A percentile compares a stretch with the other conserved stretches of the same genome.
Conservation (phyloP, 2,797 vertebrate species). For the Chloroceryle inda region DNA sequence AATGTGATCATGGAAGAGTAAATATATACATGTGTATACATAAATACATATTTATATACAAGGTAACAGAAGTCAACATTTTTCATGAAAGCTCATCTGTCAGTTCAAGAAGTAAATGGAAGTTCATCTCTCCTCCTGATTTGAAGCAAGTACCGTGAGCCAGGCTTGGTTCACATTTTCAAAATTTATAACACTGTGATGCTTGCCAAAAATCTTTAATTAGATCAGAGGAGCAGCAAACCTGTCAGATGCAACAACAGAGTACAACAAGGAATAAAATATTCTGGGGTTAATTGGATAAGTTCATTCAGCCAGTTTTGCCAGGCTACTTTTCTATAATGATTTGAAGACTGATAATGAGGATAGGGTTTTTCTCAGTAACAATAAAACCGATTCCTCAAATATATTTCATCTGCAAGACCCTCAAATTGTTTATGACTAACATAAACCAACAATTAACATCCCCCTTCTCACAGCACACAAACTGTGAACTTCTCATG, state of each 20-base stretch:
- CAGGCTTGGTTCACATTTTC: slow-evolving; percentile 62
- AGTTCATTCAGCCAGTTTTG: slow-evolving; percentile 73
- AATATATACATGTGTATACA: not conserved
- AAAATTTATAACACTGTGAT: slow-evolving; percentile 47
- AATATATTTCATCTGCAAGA: slow-evolving; percentile 16
- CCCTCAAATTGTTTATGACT: not conserved
- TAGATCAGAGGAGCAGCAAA: slow-evolving; percentile 65
- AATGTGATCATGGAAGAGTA: not conserved
- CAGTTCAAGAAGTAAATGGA: slow-evolving; percentile 45
- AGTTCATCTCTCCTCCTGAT: slow-evolving; percentile 49
- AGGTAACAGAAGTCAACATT: not conserved
- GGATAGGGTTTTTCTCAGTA: slow-evolving; percentile 44
- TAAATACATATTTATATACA: not conserved
- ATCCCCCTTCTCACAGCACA: not conserved
- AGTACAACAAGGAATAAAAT: slow-evolving; percentile 71
- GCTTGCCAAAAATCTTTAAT: slow-evolving; percentile 72
- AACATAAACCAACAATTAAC: slow-evolving; percentile 7
- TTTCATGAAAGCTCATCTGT: slow-evolving; percentile 38
- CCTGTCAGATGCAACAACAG: slow-evolving; percentile 60
- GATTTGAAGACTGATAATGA: slow-evolving; percentile 70
- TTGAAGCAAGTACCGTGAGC: slow-evolving; percentile 39
- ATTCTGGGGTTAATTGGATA: slow-evolving; percentile 75
- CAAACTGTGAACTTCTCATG: slow-evolving; percentile 10
- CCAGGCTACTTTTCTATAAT: slow-evolving; percentile 67
- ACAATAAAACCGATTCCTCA: slow-evolving; percentile 68